phyloP scores from a whole-genome alignment of 2,888 invertebrate species.

The Drosophila mulleri region DNA sequence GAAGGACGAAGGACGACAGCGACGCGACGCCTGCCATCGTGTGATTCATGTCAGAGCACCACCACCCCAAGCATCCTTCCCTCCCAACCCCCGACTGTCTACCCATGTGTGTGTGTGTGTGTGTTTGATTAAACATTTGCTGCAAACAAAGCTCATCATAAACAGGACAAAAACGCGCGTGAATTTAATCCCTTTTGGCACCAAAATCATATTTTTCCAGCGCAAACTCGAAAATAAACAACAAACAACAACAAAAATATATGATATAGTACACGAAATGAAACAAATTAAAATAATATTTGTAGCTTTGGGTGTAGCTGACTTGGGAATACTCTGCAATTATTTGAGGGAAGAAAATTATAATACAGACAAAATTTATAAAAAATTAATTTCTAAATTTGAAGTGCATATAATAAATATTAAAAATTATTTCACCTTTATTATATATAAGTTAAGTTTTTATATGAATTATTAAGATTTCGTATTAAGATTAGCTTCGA shows the following conservation, averaged over 20 bases:
- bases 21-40: slow-evolving; percentile 61
- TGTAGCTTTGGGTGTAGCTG: neutral
- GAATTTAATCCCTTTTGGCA: slow-evolving; percentile 84
- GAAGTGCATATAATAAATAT: too few relatives aligned
- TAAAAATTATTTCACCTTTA: neutral
- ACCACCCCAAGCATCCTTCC: slow-evolving; percentile 18
- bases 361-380: too few relatives aligned
- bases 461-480: neutral
- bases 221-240: slow-evolving; percentile 38
- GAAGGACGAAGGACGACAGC: slow-evolving; percentile 22
- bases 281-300: slow-evolving; percentile 33
- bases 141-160: slow-evolving; percentile 66
- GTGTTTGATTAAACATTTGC: slow-evolving; percentile 66
- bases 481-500: neutral
- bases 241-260: neutral
- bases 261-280: slow-evolving; percentile 44
- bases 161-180: slow-evolving; percentile 72
- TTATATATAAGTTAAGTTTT: neutral
- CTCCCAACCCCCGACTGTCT: neutral
- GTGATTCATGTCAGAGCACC: slow-evolving; percentile 72
- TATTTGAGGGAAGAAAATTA: too few relatives aligned
- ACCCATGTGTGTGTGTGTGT: slow-evolving; percentile 3
- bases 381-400: too few relatives aligned
- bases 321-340: slow-evolving; percentile 13
- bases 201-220: slow-evolving; percentile 79